Evolutionary conservation across 2,113 vertebrate genomes (phyloP).

Genomic region (Pimephales promelas): DNA sequence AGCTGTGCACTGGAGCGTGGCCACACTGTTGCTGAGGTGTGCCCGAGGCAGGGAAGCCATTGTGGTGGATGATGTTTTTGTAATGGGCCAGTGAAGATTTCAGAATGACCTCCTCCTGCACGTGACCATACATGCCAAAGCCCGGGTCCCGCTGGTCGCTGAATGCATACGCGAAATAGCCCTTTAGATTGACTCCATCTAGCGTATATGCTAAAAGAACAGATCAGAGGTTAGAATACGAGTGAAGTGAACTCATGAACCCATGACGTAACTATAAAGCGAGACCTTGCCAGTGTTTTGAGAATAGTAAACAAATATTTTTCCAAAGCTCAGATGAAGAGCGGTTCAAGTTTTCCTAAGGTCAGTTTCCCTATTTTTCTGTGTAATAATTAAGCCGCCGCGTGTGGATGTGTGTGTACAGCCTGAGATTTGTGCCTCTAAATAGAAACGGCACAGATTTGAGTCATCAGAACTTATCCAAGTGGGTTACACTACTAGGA

Average conservation of each 20-base stretch:
- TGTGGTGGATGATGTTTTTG: conserved; percentile 84
- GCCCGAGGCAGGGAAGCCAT: conserved; percentile 81
- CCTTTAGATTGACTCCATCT: conserved; percentile 88
- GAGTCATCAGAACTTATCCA: conserved; percentile 2
- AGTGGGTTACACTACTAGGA: background rate
- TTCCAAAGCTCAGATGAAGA: background rate
- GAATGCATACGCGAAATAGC: conserved; percentile 95
- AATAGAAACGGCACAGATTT: background rate
- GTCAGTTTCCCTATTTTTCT: conserved; percentile 48
- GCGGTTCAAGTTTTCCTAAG: conserved; percentile 31
- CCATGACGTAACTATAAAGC: background rate
- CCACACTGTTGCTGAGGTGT: conserved; percentile 72
- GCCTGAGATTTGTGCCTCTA: conserved; percentile 15
- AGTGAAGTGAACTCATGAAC: background rate
- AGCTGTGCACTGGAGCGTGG: conserved; percentile 66
- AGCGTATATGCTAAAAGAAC: conserved; percentile 79
- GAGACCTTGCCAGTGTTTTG: background rate
- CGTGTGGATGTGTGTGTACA: conserved; percentile 26
- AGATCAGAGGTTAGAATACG: conserved; percentile 8
- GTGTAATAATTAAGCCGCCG: conserved; percentile 72
- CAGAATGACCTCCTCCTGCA: conserved; percentile 80
- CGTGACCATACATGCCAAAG: conserved; percentile 86
- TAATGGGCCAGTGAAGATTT: conserved; percentile 89
- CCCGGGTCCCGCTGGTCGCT: conserved; percentile 86
- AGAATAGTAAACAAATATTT: conserved; percentile 35